A percentile compares a stretch with the other conserved stretches of the same genome.
These are phyloP conservation scores for Microcebus griseorufus DNA, from an alignment of 2,113 vertebrate genomes.

Conservation along the genomic window DNA sequence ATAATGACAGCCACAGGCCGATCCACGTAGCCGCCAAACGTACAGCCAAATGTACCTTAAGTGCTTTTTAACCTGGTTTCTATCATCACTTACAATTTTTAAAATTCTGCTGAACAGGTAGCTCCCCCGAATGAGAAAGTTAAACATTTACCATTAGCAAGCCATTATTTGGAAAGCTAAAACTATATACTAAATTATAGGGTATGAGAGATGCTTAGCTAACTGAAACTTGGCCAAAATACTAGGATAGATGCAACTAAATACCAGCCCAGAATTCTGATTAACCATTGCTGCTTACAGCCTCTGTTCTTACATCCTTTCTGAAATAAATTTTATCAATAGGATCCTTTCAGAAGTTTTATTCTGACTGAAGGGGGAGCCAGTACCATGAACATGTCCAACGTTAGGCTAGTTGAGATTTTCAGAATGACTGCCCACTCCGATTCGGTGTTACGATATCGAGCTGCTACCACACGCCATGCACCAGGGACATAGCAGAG, in stretches of 20 bases:
- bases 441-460: neutral
- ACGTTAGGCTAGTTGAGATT: neutral
- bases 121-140: slow-evolving; percentile 68
- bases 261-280: slow-evolving; percentile 58
- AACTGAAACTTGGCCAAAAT: slow-evolving; percentile 70
- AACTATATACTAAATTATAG: slow-evolving; percentile 64
- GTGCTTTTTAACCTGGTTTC: slow-evolving; percentile 71
- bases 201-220: slow-evolving; percentile 68
- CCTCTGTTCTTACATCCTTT: slow-evolving; percentile 19
- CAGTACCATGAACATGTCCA: neutral
- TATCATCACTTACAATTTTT: slow-evolving; percentile 65
- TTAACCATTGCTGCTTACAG: slow-evolving; percentile 43
- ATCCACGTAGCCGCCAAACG: slow-evolving; percentile 37
- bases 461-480: neutral
- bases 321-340: neutral
- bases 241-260: slow-evolving; percentile 65
- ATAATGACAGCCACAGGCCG: neutral
- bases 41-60: slow-evolving; percentile 62
- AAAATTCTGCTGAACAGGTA: slow-evolving; percentile 76
- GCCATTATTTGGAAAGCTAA: slow-evolving; percentile 73
- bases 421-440: neutral
- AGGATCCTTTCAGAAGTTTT: slow-evolving; percentile 17
- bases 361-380: slow-evolving; percentile 17
- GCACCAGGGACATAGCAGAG: neutral
- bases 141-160: slow-evolving; percentile 74